Base-by-base conservation (phyloP, 2,888 invertebrate genomes). In the Tuberolachnus salignus region DNA sequence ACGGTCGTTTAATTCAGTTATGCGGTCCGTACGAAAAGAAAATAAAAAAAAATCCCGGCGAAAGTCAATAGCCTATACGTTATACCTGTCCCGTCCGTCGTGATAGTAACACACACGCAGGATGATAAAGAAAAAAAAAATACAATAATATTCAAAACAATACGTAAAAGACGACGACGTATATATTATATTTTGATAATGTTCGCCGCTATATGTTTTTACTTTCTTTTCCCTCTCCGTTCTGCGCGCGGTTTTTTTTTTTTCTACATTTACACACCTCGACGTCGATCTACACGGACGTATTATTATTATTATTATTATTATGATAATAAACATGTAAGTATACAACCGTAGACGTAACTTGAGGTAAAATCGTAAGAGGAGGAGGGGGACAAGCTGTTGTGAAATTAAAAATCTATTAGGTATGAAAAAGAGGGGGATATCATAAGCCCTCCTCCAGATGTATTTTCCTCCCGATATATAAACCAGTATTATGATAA, bases 161-260 rank as follows among this genome's bases (percentile, higher is more conserved):
- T 61, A 16, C 51, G 11, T 1, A 3, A 16, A 21, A 19, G 42
- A 26, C 57, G 70, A 42, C 42, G 53, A 23, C 53, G 19, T 42
- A 42, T 57, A 53, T 53, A 51, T 51, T 74, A 64, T 74, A 64
- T 53, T 74, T 74, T 74, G 42, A 74, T 74, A 64, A 61, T 61
- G 49, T 21, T n/a, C n/a, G n/a, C n/a, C n/a, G n/a, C n/a, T n/a
- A n/a, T n/a, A 34, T 34, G 34, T 61, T 49, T 74, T 74, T 64
- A 74, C 74, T 74, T 74, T 74, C 74, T 74, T 74, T 73, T 74
- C 64, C 55, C 44, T 74, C 44, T 74, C 44, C 34, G 34, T 55
- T 44, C 51, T 51, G 16, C 14, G 13, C 53, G 8, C 23, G 16
- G 6, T 34, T 34, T 4, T 34, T 34, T 4, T 34, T 34, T 34